Conservation (phyloP, 2,888 invertebrate species). For the Melanargia galathea region DNA sequence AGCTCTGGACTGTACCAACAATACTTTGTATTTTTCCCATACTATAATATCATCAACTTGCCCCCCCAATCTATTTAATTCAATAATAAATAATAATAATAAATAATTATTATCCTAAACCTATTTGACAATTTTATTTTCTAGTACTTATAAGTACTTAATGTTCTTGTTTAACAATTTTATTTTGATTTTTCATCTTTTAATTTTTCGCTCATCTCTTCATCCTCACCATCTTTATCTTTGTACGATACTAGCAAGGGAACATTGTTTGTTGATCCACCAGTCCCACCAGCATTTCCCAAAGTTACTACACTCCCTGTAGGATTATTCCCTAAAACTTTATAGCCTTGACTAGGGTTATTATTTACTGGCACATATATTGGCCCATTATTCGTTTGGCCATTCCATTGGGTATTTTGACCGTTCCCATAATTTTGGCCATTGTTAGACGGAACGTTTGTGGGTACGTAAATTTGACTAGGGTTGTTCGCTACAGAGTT, state of each 20-base stretch:
- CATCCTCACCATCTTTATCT: background rate
- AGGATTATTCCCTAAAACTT: background rate
- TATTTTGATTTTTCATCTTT: background rate
- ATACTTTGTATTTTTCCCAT: no score
- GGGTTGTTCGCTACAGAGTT: background rate
- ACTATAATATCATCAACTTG: no score
- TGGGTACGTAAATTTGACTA: background rate
- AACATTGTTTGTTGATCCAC: background rate
- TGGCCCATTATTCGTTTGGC: constrained; percentile 6
- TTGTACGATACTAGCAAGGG: background rate
- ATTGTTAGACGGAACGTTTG: background rate
- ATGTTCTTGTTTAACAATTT: background rate
- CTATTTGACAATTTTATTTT: background rate
- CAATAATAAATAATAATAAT: background rate
- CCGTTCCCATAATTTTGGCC: background rate
- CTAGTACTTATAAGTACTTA: no score
- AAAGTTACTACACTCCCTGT: background rate
- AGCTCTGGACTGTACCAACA: no score
- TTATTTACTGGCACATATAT: background rate
- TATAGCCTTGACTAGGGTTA: constrained; percentile 1
- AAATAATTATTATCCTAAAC: background rate
- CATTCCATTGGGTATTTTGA: background rate
- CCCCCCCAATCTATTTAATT: no score
- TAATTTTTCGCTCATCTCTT: background rate
- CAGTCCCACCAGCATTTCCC: background rate